Base-by-base conservation (phyloP, 2,797 vertebrate species). In the Synaphobranchus kaupii region DNA sequence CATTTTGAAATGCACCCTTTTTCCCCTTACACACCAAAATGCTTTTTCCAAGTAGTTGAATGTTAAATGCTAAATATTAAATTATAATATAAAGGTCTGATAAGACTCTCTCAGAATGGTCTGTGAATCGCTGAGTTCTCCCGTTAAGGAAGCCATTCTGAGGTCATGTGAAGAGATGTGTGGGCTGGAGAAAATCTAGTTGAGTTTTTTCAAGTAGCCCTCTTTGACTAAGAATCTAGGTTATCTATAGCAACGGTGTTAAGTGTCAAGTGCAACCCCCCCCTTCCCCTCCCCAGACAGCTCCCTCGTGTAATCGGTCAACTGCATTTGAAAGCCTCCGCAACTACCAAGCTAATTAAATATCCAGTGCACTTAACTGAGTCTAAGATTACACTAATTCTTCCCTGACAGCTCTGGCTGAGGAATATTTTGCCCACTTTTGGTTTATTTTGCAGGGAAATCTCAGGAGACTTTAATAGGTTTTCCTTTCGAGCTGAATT, bases 321-420 rank as follows among this genome's bases (percentile, higher is more conserved):
- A 88, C 85, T 47, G 80, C 63, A 86, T 50, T 76, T n/a, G 39
- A 44, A 83, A 84, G 76, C 22, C 78, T 85, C 56, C 50, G 44
- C 60, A 71, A 71, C 83, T 54, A 60, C 54, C 60, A 47, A 71
- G 76, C 71, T 85, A 84, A 85, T 56, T 54, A 87, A 52, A 84
- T 54, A 78, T 84, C 86, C 60, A 81, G 83, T 81, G 83, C 84
- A 85, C 73, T 87, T 52, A 48, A 88, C 54, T 28, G 71, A 81
- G 73, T 85, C 76, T 60, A 54, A 81, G 73, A 84, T 88, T 85
- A 85, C 83, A 73, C 84, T 87, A 63, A 63, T 87, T 84, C 68
- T 76, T 63, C 52, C 56, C 83, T 87, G 66, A 63, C 87, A 84
- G 83, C 83, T 20, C 25, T 22, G 34, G 63, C 28, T 15, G 54